phyloP scores from a whole-genome alignment of 2,888 invertebrate genomes.

The Apocheima hispidaria region DNA sequence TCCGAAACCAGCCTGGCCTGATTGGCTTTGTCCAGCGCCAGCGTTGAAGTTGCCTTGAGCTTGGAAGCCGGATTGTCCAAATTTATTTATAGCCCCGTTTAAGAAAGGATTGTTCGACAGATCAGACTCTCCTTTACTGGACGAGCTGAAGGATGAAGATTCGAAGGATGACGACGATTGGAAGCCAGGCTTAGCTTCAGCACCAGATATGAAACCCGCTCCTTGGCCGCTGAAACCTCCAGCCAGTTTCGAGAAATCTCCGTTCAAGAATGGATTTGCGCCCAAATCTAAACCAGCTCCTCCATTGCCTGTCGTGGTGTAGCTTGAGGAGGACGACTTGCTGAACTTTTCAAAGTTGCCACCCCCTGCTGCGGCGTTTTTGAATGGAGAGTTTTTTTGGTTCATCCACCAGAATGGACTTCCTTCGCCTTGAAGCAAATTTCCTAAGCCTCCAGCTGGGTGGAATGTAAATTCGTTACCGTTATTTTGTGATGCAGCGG shows the following conservation, averaged over 20 bases:
- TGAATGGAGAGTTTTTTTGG: constrained; percentile 85
- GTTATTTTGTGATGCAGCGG: constrained; percentile 63
- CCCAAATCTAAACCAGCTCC: constrained; percentile 54
- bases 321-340: constrained; percentile 63
- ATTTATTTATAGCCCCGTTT: constrained; percentile 44
- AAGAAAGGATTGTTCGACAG: constrained; percentile 71
- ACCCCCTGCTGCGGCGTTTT: constrained; percentile 66
- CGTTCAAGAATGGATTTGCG: constrained; percentile 70
- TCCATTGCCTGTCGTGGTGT: constrained; percentile 55
- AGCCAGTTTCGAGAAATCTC: constrained; percentile 60
- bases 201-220: constrained; percentile 35
- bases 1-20: constrained; percentile 5
- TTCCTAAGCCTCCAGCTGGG: constrained; percentile 62
- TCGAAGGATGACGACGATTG: constrained; percentile 60
- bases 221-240: constrained; percentile 44
- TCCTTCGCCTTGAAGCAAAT: constrained; percentile 66
- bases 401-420: constrained; percentile 88
- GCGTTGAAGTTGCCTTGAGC: constrained; percentile 32
- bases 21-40: constrained; percentile 15
- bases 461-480: constrained; percentile 75
- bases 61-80: constrained; percentile 39
- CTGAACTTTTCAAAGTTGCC: constrained; percentile 71
- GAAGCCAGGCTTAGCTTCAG: constrained; percentile 47
- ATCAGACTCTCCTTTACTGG: constrained; percentile 65
- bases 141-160: constrained; percentile 62